Evolutionary conservation across 2,797 vertebrate genomes (phyloP).

Genomic region (Falco concolor): DNA sequence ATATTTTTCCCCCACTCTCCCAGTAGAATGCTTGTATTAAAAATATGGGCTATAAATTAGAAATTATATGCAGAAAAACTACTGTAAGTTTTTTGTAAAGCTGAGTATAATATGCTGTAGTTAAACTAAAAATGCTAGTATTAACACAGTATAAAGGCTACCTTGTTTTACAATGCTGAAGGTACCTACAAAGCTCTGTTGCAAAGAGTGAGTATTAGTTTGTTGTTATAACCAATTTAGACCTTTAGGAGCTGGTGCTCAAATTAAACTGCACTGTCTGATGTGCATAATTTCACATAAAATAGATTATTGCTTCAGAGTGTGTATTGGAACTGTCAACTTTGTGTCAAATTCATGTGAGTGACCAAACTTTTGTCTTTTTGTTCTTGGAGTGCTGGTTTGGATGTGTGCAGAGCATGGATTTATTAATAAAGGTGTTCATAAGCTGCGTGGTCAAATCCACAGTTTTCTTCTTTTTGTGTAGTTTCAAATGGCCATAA

Average conservation of each 20-base stretch:
- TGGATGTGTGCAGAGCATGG: not conserved
- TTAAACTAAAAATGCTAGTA: not conserved
- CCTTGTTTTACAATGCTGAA: not conserved
- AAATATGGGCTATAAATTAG: not conserved
- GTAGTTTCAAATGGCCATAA: not conserved
- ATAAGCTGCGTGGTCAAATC: not conserved
- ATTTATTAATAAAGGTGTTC: not conserved
- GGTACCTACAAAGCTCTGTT: not conserved
- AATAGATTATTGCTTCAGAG: not conserved
- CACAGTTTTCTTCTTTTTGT: not conserved
- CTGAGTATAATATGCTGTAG: not conserved
- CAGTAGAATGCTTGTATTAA: not conserved
- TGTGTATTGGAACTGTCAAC: not conserved
- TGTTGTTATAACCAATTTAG: not conserved
- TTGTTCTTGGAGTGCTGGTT: not conserved
- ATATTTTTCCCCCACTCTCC: not conserved
- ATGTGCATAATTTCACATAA: not conserved
- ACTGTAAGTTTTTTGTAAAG: not conserved
- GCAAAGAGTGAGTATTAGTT: not conserved
- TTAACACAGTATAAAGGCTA: not conserved
- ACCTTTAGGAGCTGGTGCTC: not conserved
- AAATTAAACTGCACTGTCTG: not conserved
- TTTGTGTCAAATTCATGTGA: not conserved
- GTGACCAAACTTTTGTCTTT: not conserved
- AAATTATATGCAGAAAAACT: not conserved